Percentiles rank a stretch among this genome's conserved stretches.
Evolutionary conservation across 2,113 vertebrate species (phyloP).

Genomic region (Speoplatyrhinus poulsoni): DNA sequence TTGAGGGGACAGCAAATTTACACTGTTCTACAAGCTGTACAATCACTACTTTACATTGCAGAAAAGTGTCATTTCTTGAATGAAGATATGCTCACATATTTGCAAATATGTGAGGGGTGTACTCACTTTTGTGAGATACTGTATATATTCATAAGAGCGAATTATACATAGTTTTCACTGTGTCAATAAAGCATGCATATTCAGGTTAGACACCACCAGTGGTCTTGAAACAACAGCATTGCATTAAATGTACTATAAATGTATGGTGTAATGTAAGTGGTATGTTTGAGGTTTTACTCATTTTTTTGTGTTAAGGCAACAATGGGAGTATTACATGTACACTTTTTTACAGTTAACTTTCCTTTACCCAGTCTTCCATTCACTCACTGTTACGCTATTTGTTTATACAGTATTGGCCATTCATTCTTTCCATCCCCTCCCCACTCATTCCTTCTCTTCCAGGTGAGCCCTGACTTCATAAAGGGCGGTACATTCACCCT

Average conservation of each 20-base stretch:
- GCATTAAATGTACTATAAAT: not conserved
- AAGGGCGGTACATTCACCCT: conserved; percentile 84
- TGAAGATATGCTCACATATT: no score
- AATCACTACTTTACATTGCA: no score
- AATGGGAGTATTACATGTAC: no score
- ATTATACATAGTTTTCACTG: not conserved
- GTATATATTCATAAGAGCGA: not conserved
- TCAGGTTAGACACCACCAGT: not conserved
- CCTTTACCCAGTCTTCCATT: not conserved
- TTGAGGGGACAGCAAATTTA: no score
- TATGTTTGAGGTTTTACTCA: not conserved
- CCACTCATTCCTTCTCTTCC: conserved; percentile 6
- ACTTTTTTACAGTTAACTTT: not conserved
- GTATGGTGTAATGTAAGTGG: not conserved
- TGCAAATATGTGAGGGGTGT: no score
- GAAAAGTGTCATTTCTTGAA: no score
- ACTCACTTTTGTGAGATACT: no score
- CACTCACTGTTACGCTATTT: not conserved
- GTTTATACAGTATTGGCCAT: not conserved
- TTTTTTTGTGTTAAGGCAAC: not conserved
- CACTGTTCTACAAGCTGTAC: no score
- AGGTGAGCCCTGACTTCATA: conserved; percentile 89
- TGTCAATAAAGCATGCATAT: not conserved
- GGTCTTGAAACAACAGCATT: no score
- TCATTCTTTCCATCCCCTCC: not conserved